Conservation (phyloP, 2,113 vertebrate genomes). For the Tursiops truncatus region DNA sequence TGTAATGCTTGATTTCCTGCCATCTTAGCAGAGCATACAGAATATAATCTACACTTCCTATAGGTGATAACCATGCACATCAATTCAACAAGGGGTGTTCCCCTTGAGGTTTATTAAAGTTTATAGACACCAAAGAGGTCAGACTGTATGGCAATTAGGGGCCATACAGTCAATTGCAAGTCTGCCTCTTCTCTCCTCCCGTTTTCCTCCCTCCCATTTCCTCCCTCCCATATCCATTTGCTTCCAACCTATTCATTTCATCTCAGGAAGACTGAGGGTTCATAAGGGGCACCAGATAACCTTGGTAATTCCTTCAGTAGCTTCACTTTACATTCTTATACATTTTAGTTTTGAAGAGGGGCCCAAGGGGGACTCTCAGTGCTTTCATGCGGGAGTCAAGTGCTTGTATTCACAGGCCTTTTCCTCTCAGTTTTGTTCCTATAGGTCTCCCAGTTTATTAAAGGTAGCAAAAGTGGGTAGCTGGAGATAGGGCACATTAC, state of each 20-base stretch:
- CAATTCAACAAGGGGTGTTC: background rate
- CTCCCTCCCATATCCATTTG: background rate
- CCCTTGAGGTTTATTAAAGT: background rate
- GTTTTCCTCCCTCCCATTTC: background rate
- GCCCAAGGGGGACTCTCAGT: background rate
- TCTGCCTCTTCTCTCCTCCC: background rate
- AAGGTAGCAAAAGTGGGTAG: background rate
- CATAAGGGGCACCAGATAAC: background rate
- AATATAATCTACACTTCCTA: background rate
- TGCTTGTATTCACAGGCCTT: background rate
- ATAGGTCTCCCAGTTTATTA: background rate
- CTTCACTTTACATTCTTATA: slow-evolving; percentile 10
- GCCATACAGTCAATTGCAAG: background rate
- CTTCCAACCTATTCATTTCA: background rate
- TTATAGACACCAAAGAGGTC: background rate
- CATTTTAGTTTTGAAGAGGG: background rate
- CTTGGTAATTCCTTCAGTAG: background rate
- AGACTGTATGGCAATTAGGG: background rate
- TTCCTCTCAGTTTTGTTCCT: background rate
- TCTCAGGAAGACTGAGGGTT: background rate
- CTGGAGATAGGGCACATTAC: background rate
- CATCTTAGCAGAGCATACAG: background rate
- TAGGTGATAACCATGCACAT: background rate
- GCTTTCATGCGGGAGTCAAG: background rate
- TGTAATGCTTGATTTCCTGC: background rate